Percentiles rank a stretch among this genome's conserved stretches.
phyloP scores from a whole-genome alignment of 2,797 vertebrate genomes.

The Gymnodraco acuticeps region DNA sequence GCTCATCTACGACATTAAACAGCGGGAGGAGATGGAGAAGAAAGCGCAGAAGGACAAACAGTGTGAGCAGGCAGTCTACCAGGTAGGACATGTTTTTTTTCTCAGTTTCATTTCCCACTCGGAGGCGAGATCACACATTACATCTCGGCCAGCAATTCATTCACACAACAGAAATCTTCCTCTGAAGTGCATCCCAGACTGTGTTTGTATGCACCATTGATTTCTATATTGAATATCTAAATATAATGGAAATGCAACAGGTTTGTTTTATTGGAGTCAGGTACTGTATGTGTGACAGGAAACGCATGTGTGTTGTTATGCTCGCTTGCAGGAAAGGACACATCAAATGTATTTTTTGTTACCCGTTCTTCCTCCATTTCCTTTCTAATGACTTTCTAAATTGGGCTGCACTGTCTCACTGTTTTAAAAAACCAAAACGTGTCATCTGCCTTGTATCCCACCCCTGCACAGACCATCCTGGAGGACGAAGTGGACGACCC shows the following conservation, averaged over 20 bases:
- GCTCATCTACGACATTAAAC: slow-evolving; percentile 98
- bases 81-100: slow-evolving; percentile 83
- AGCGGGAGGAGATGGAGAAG: slow-evolving; percentile 97
- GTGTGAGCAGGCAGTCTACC: slow-evolving; percentile 97
- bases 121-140: slow-evolving; percentile 53
- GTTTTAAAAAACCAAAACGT: slow-evolving; percentile 57
- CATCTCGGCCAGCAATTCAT: slow-evolving; percentile 36
- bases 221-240: slow-evolving; percentile 38
- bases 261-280: slow-evolving; percentile 14
- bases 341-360: neutral
- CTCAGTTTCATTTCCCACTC: slow-evolving; percentile 58
- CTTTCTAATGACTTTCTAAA: slow-evolving; percentile 36
- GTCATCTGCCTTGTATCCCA: slow-evolving; percentile 79
- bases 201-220: slow-evolving; percentile 36
- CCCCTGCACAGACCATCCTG: slow-evolving; percentile 93
- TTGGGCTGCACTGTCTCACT: slow-evolving; percentile 10
- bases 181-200: slow-evolving; percentile 25
- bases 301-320: slow-evolving; percentile 25
- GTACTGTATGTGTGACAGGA: slow-evolving; percentile 8
- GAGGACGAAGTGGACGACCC: slow-evolving; percentile 99
- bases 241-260: slow-evolving; percentile 35
- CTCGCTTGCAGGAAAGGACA: slow-evolving; percentile 7
- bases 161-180: slow-evolving; percentile 44
- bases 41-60: slow-evolving; percentile 99
- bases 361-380: slow-evolving; percentile 13